A percentile compares a stretch with the other conserved stretches of the same genome.
These are phyloP conservation scores for Sipha maydis DNA, from an alignment of 2,888 invertebrate genomes.

Conservation along the genomic window DNA sequence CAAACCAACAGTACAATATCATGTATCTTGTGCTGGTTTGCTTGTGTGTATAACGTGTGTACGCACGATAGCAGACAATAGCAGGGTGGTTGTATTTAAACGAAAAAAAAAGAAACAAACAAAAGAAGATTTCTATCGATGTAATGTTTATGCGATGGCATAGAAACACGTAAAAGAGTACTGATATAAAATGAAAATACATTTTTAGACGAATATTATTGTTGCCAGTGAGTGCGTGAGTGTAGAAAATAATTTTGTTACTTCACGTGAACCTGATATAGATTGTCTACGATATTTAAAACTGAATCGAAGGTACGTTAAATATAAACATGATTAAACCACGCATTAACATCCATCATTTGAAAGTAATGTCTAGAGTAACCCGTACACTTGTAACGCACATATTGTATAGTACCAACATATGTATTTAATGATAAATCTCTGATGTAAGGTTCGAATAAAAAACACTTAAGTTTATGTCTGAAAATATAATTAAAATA, in stretches of 20 bases:
- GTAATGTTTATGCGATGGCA: not conserved
- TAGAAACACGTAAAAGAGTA: not conserved
- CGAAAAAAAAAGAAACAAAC: not conserved
- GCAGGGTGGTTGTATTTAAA: not conserved
- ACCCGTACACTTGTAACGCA: too few species aligned
- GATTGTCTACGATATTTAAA: not conserved
- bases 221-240: not conserved
- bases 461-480: slow-evolving; percentile 28
- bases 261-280: not conserved
- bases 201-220: not conserved
- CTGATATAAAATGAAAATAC: not conserved
- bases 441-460: not conserved
- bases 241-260: not conserved
- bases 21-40: not conserved
- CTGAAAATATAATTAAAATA: slow-evolving; percentile 8
- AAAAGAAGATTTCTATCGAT: slow-evolving; percentile 28
- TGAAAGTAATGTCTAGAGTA: not conserved
- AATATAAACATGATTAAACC: not conserved
- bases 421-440: too few species aligned
- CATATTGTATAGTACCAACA: too few species aligned
- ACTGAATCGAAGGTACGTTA: not conserved
- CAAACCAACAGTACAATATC: not conserved
- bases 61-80: not conserved
- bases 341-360: not conserved
- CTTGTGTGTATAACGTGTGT: not conserved